Evolutionary conservation across 2,888 invertebrate species (phyloP), one percentile per base, ranked within the genome.

Genomic region (Hipparchia sbordonii): DNA sequence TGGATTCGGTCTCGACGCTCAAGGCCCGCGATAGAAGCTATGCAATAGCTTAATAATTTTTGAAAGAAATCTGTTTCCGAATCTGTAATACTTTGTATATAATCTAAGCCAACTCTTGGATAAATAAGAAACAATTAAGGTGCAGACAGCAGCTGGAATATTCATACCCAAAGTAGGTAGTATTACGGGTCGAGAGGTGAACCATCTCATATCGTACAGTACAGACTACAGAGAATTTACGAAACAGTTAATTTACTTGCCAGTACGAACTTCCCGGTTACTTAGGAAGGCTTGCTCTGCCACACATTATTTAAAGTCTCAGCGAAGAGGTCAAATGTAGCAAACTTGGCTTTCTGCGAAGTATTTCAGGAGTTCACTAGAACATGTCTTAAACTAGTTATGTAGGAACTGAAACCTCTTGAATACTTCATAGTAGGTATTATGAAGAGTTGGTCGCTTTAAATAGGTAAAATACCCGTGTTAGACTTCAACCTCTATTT

Each of bases 311-410:
- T 61, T 69, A 61, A 69, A 69, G 61, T 59, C 61, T 51, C 69
- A 61, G 52, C 51, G n/a, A 69, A 61, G 69, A 69, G 68, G 61
- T 69, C 69, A 69, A 69, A 69, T 61, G 69, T 69, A 61, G 61
- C 52, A 60, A 69, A 69, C 46, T 69, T 69, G 67, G 69, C 52
- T 69, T 39, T 61, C 69, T 39, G 51, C 51, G 61, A 52, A 61
- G 51, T 69, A 68, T 48, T 68, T 68, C 48, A 48, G 2, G 57
- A 68, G 67, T 68, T 48, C 59, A 68, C 56, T 57, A 67, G 67
- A 67, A 13, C 46, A 45, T 8, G 67, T 67, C 57, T 67, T 57
- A 67, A 67, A 57, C 57, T 9, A 46, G 67, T 67, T 67, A 67
- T 67, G 46, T 56, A 45, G 9, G 33, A 56, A 67, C 51, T 65